Base-by-base conservation (phyloP, 2,113 vertebrate species). In the Oncorhynchus masou region DNA sequence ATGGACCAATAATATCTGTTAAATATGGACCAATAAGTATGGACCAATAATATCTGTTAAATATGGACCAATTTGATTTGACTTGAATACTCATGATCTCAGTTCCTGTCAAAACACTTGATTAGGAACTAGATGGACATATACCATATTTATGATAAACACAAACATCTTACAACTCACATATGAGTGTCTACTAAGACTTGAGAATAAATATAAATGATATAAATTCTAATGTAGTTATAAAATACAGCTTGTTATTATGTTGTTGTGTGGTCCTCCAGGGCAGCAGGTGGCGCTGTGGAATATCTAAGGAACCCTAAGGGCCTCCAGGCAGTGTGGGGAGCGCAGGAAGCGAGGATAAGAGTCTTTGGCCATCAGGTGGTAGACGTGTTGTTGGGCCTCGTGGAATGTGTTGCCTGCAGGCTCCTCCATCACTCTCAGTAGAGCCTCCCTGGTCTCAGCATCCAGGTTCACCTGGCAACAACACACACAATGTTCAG, bases 301-400 rank as follows among this genome's bases (percentile, higher is more conserved):
- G 2, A n/a, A 11, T 7, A 54, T 9, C 60, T 64, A 64, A 64
- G 60, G 64, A 4, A 77, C 83, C 69, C 74, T 86, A 49, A 88
- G 59, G 7, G 76, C 9, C 20, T 94, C 92, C 81, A 93, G 89
- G 76, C 94, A 93, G 85, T 93, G 93, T 19, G 94, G 73, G 0
- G 96, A 97, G 54, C 95, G 95, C 84, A 96, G 89, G 88, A 97
- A 98, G 0, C 96, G 92, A 0, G 96, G 96, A 69, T 97, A 97
- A 19, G 96, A 94, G 79, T 97, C 96, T 78, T 96, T 97, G 68
- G 96, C 95, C 96, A 97, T 97, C 70, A 98, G 74, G 71, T 86
- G 94, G 88, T 96, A 97, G 39, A 97, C 95, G 49, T 92, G 92
- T 74, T 94, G 95, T 92, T 98, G 96, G 0, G 96, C 96, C 0